A percentile compares a stretch with the other conserved stretches of the same genome.
These are phyloP conservation scores for Thermophis baileyi DNA, from an alignment of 2,113 vertebrate species.

Conservation along the genomic window DNA sequence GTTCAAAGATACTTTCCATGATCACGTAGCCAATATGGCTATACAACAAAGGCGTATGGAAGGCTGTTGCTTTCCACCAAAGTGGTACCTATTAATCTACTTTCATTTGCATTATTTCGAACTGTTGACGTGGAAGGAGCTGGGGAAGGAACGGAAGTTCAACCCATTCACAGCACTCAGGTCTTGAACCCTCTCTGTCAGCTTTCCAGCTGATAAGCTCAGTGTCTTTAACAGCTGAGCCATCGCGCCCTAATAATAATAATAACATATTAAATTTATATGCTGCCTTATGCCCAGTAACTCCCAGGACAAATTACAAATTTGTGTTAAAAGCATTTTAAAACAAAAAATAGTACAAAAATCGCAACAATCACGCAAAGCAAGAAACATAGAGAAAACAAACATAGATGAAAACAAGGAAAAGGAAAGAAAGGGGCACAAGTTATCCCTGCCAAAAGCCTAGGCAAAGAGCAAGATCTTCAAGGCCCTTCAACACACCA, in stretches of 20 bases:
- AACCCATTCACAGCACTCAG: not conserved
- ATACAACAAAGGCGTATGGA: not conserved
- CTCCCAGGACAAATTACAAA: not conserved
- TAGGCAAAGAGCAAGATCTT: not conserved
- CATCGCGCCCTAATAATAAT: not conserved
- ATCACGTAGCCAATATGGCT: not conserved
- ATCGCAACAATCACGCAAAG: not conserved
- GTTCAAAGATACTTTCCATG: not conserved
- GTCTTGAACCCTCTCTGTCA: no score
- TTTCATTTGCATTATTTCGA: not conserved
- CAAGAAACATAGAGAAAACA: not conserved
- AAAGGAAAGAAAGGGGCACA: not conserved
- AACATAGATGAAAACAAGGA: not conserved
- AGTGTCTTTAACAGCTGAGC: no score
- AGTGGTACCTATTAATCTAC: not conserved
- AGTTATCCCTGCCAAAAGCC: not conserved
- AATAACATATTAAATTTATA: not conserved
- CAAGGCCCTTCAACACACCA: not conserved
- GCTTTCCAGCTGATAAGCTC: not conserved
- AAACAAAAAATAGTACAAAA: not conserved
- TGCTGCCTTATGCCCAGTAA: not conserved
- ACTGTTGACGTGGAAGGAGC: not conserved
- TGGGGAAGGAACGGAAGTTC: not conserved
- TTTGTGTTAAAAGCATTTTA: not conserved
- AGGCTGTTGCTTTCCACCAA: not conserved